These are phyloP conservation scores for Sepioteuthis lessoniana DNA, from an alignment of 2,888 invertebrate genomes.

Conservation along the genomic window DNA sequence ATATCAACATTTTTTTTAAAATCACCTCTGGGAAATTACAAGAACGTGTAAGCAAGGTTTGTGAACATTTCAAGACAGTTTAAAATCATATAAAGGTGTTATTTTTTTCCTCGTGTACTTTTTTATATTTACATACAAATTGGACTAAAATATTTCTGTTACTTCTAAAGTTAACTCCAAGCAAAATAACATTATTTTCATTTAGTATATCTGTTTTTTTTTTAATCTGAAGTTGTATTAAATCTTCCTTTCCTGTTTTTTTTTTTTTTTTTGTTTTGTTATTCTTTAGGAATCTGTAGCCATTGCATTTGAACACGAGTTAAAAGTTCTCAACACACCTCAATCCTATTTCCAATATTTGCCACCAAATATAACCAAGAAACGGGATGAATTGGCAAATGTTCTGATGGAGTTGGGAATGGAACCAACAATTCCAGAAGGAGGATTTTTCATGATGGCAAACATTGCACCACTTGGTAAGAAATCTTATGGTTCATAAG, in stretches of 20 bases:
- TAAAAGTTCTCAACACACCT: constrained; percentile 75
- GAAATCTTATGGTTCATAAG: constrained; percentile 41
- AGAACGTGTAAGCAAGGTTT: no score
- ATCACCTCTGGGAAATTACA: no score
- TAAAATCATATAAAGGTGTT: no score
- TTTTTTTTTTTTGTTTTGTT: constrained; percentile 56
- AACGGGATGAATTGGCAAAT: constrained; percentile 69
- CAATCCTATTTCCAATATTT: constrained; percentile 90
- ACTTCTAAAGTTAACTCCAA: no score
- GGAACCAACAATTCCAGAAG: constrained; percentile 93
- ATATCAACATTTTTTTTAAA: no score
- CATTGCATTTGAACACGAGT: constrained; percentile 53
- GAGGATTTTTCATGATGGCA: constrained; percentile 97
- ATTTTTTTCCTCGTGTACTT: no score
- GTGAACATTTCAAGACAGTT: no score
- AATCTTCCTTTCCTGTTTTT: not conserved
- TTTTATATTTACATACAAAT: no score
- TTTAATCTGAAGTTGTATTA: not conserved
- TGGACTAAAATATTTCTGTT: no score
- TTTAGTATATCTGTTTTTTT: no score
- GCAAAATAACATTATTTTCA: no score
- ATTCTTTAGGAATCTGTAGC: constrained; percentile 54
- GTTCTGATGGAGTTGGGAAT: constrained; percentile 83
- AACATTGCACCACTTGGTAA: constrained; percentile 83
- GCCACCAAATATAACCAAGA: constrained; percentile 81